Evolutionary conservation across 2,888 invertebrate genomes (phyloP), one percentile per base, ranked within the genome.

Genomic region (Drosophila fulvimacula): DNA sequence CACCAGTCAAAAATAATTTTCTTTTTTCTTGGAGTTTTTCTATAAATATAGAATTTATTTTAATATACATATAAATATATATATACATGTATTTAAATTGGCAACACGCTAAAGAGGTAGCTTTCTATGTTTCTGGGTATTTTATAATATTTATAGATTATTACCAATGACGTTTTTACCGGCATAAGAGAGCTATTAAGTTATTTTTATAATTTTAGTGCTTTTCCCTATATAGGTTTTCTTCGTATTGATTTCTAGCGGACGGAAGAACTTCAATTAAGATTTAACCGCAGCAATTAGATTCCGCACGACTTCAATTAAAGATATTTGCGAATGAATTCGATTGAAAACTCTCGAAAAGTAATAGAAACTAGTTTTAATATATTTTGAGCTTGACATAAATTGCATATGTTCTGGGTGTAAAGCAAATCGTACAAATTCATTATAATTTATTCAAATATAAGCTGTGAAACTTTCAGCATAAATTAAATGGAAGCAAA

Each of bases 361-460:
- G 48, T 17, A 32, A 32, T 13, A 2, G 13, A 17, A 32, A 32
- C 48, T 48, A 7, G 48, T 48, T 32, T 48, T 13, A 19, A 13
- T 13, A 48, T 13, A 17, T 48, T 13, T 48, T 17, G 48, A 48
- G 48, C 30, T 30, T 48, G 48, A 48, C 30, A 48, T 48, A 4
- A 30, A 48, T 30, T 30, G 17, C 11, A 48, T 17, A 13, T 48
- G 11, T 48, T 30, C 17, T 32, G 13, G 17, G 48, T 48, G 48
- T 48, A 32, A 32, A 24, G 11, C 17, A 13, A 53, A 53, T 39
- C 51, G 36, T n/a, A 51, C 19, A 32, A 27, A 39, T 30, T 27
- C 27, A 13, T 17, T 39, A 21, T 39, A 53, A 53, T 39, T 17
- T 30, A 53, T 39, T 24, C 27, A 53, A 53, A 39, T 17, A 13